Base-by-base conservation (phyloP, 2,113 vertebrate species). In the Pelmatolapia mariae region DNA sequence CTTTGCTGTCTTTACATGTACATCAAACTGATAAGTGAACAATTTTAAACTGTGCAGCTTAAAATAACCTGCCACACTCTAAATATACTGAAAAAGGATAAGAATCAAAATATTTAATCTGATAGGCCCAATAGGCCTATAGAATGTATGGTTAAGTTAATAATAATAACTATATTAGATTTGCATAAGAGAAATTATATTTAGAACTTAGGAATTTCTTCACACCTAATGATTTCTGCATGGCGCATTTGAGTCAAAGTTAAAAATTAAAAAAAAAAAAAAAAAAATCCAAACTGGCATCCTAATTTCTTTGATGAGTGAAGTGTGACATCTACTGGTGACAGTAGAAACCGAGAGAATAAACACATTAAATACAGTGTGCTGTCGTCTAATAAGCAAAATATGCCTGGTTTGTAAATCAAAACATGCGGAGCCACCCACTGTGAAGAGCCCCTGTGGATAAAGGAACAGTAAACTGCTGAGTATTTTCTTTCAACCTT, bases 291-390 rank as follows among this genome's bases (percentile, higher is more conserved):
- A 47, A 76, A 76, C 24, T 29, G 68, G 15, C 40, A 13, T n/a
- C 56, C 40, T 52, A 6, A 22, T 47, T 26, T 43, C 10, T 54
- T 52, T n/a, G 3, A 3, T 56, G 29, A 11, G 18, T 24, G 24
- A 57, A 68, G 54, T 45, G 1, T 26, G 83, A 88, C 88, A 86
- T 79, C 88, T 91, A 79, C 73, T 88, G 86, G 90, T 81, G 50
- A 83, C 2, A 81, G 50, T 31, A 9, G 31, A 59, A 81, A 81
- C 57, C 80, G 47, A 57, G 29, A 6, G 0, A 24, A 38, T 52
- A 1, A 71, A 26, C 40, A 43, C 40, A 73, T 45, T 26, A 26
- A 15, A 26, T 26, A 73, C 22, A 24, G 15, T 47, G 24, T 29
- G 24, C 9, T 47, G 40, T 47, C 12, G 66, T 24, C 12, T 40